Conservation (phyloP, 2,797 vertebrate genomes). For the Acanthiza pusilla region DNA sequence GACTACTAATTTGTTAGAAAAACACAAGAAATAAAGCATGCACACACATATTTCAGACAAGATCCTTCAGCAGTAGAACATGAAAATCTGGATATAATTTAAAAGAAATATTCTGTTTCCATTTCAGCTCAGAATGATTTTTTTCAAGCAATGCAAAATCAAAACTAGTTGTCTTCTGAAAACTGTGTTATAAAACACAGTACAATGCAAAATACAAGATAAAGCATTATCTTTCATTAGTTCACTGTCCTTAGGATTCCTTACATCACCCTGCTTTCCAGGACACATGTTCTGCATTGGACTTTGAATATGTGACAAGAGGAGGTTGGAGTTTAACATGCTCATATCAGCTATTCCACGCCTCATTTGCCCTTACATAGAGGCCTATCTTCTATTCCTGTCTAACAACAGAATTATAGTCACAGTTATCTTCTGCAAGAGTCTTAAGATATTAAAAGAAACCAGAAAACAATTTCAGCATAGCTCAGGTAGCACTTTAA, state of each 20-base stretch:
- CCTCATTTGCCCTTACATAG: neutral
- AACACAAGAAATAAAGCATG: neutral
- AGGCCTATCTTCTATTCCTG: neutral
- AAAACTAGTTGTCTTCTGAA: neutral
- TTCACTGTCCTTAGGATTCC: neutral
- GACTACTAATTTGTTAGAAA: neutral
- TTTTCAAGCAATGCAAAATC: neutral
- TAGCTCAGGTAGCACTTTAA: neutral
- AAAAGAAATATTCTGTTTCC: neutral
- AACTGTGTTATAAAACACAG: neutral
- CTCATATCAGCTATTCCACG: neutral
- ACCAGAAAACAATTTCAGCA: neutral
- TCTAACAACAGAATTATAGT: neutral
- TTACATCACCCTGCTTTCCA: neutral
- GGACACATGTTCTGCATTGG: neutral
- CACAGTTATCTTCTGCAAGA: neutral
- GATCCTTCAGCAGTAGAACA: accelerated
- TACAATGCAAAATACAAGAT: neutral
- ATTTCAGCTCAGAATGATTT: neutral
- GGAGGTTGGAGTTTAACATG: neutral
- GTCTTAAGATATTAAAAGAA: neutral
- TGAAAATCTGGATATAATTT: neutral
- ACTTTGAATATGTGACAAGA: neutral
- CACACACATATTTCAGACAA: neutral
- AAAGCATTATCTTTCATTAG: neutral